Base-by-base conservation (phyloP, 2,888 invertebrate species). In the Agrotis segetum region DNA sequence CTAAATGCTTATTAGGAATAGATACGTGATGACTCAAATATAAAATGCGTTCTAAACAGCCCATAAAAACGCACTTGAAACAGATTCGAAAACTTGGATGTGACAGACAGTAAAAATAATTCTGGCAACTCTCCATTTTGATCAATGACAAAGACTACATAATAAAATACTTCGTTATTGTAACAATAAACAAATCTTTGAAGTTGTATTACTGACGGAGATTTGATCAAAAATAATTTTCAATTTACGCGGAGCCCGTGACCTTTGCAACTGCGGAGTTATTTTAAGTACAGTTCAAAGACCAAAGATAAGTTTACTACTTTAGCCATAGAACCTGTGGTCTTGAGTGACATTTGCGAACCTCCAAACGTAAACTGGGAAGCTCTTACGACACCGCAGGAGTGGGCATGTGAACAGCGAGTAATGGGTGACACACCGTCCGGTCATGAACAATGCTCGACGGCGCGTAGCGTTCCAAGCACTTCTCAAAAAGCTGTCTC, bases 51-150 rank as follows among this genome's bases (percentile, higher is more conserved):
- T 56, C 14, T 34, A 34, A 4, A 77, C 17, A 29, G 3, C 34
- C 16, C 29, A 40, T 16, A 13, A 58, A 61, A 46, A 66, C 63
- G 40, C 55, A 75, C 21, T 65, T 49, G 44, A 46, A 46, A 34
- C 24, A 55, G 24, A 44, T 46, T 4, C 1, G 19, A 17, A 47
- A 58, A 59, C 21, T 40, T 24, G 21, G 21, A 13, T 40, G 46
- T 55, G 61, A 76, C 47, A 34, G 46, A 59, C 34, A 34, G 5
- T 59, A n/a, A 59, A 81, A 77, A 77, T 63, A 81, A 55, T 52
- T 56, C 59, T 78, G 78, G 78, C 78, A 44, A 0, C 24, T 19
- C 17, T 47, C 71, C 78, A 71, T 52, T 16, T 67, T 74, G 21
- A 47, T 80, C 34, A 46, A 3, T 34, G 40, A 64, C 60, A 65